phyloP scores from a whole-genome alignment of 2,113 vertebrate species.

The Todiramphus saurophagus region DNA sequence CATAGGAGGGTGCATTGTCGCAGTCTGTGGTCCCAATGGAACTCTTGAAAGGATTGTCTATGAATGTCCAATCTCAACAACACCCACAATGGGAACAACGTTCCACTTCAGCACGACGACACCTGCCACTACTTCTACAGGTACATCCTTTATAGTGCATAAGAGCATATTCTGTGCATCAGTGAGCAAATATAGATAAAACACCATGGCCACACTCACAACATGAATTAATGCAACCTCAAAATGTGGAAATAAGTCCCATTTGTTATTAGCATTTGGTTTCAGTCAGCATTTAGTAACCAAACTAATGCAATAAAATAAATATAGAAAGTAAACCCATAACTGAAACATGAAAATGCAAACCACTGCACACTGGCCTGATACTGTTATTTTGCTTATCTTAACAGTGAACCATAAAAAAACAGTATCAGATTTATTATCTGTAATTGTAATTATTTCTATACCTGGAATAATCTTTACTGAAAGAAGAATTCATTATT shows the following conservation, averaged over 20 bases:
- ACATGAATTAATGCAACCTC: background rate
- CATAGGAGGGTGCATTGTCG: conserved; percentile 82
- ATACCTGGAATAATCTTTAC: background rate
- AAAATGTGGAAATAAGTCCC: background rate
- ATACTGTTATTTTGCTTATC: background rate
- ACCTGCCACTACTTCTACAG: conserved; percentile 23
- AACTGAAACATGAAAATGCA: background rate
- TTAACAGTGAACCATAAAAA: background rate
- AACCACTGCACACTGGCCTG: background rate
- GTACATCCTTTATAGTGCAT: background rate
- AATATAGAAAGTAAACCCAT: background rate
- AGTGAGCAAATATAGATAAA: background rate
- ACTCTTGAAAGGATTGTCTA: conserved; percentile 64
- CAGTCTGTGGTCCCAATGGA: conserved; percentile 79
- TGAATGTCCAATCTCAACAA: conserved; percentile 36
- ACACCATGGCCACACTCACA: background rate
- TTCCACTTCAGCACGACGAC: conserved; percentile 71
- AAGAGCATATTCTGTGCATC: background rate
- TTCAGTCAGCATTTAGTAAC: background rate
- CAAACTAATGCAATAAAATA: background rate
- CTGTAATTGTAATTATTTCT: background rate
- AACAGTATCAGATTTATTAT: background rate
- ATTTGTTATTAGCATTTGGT: background rate
- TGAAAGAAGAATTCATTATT: background rate
- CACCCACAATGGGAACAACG: conserved; percentile 8